Base-by-base conservation (phyloP, 2,113 vertebrate genomes). In the Platysternon megacephalum region DNA sequence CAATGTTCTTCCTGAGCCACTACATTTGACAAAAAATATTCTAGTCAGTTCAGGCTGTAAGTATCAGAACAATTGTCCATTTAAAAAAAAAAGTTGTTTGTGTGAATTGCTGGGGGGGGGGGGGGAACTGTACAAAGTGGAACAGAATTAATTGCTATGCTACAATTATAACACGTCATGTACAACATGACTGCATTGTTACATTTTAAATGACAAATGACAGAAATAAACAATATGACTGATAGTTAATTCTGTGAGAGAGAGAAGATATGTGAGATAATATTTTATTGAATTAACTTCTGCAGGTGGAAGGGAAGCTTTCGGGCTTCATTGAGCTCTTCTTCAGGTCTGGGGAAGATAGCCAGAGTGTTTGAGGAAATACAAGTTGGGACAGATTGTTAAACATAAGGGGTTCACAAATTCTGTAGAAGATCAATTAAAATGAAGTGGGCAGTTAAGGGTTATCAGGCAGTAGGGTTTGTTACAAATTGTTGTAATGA, bases 61-160 rank as follows among this genome's bases (percentile, higher is more conserved):
- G 58, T 61, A 61, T 61, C 12, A 35, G 58, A 61, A 61, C 29
- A 35, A 61, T 13, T 61, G 58, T 7, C 29, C 29, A 61, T 61
- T 16, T 10, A 11, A 28, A 56, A 26, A 56, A 32, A 61, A 83
- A 0, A 1, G 10, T 14, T 51, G 35, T 26, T 65, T 79, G 9
- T 4, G 87, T 76, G 8, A 29, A 79, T 79, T 90, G 44, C 26
- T 19, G 46, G 3, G 29, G 58, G 7, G 26, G 58, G 7, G 26
- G 35, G 17, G 19, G 51, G 0, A 0, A 32, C 4, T 16, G 4
- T 1, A 1, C 16, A 39, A 2, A 2, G 84, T 42, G 2, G 86
- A 80, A 55, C 84, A 88, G 82, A 93, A 94, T 94, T 88, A 94
- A 81, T 46, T 80, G 86, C 35, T 80, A 29, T 52, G 19, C 39